phyloP scores from a whole-genome alignment of 2,113 vertebrate species.

The Macroglossus sobrinus region DNA sequence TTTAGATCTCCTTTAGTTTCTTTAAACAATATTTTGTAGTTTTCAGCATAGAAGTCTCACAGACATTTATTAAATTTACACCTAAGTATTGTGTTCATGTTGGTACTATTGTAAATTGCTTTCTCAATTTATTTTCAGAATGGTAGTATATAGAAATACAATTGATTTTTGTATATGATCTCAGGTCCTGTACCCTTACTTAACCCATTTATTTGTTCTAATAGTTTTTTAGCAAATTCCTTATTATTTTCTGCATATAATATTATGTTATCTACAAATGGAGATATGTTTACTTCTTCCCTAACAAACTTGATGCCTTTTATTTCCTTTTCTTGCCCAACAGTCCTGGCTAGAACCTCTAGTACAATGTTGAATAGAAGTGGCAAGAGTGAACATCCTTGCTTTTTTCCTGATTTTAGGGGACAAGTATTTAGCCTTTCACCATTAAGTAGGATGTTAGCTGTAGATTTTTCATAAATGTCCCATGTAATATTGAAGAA shows the following conservation, averaged over 20 bases:
- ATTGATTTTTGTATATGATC: neutral
- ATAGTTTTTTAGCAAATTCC: neutral
- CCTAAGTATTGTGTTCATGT: neutral
- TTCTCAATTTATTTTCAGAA: neutral
- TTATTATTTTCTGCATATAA: neutral
- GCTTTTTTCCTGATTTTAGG: neutral
- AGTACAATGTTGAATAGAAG: neutral
- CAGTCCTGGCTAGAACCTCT: neutral
- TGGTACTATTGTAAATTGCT: neutral
- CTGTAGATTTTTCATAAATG: neutral
- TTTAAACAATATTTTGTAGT: neutral
- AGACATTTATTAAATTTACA: neutral
- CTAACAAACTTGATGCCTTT: neutral
- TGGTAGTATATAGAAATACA: neutral
- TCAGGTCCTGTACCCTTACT: neutral
- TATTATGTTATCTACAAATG: neutral
- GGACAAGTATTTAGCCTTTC: neutral
- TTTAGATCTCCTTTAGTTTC: neutral
- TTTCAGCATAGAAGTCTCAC: neutral
- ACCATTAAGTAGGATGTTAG: neutral
- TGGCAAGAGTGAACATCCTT: neutral
- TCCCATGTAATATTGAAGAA: neutral
- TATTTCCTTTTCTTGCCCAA: neutral
- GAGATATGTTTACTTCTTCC: neutral
- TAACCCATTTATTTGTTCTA: neutral